phyloP scores from a whole-genome alignment of 2,797 vertebrate species.

The Gymnoscopelus microlampas region DNA sequence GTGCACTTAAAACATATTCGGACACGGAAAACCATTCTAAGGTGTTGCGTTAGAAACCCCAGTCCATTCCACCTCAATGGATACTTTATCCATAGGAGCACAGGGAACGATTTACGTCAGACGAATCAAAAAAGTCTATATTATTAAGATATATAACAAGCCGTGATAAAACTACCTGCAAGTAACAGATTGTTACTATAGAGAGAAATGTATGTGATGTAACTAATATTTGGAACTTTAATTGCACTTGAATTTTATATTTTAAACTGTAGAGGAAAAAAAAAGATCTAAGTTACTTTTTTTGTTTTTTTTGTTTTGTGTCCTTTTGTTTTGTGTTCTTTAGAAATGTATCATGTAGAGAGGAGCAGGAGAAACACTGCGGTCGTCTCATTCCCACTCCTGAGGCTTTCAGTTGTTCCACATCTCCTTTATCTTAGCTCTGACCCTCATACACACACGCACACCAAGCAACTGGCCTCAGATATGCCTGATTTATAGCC shows the following conservation, averaged over 20 bases:
- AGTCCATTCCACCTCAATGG: constrained; percentile 40
- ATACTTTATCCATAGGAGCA: constrained; percentile 40
- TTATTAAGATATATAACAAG: constrained; percentile 57
- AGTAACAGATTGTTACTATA: constrained; percentile 82
- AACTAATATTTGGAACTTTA: constrained; percentile 88
- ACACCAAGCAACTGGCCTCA: too few relatives aligned
- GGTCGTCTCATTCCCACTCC: constrained; percentile 40
- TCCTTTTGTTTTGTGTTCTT: constrained; percentile 72
- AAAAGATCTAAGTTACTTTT: constrained; percentile 67
- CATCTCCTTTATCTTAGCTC: constrained; percentile 15
- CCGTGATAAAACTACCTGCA: constrained; percentile 84
- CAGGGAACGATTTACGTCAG: constrained; percentile 39
- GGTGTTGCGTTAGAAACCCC: constrained; percentile 26
- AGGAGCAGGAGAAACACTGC: constrained; percentile 38
- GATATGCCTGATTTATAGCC: too few relatives aligned
- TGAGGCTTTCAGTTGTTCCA: constrained; percentile 23
- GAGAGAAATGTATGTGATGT: constrained; percentile 84
- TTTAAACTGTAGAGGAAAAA: constrained; percentile 73
- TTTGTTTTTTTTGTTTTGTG: constrained; percentile 55
- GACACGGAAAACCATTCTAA: constrained; percentile 35
- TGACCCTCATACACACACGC: background rate
- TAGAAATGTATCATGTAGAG: constrained; percentile 70
- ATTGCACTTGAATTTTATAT: constrained; percentile 89
- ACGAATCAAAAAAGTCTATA: constrained; percentile 55
- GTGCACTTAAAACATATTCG: constrained; percentile 71